Conservation (phyloP, 1,140 invertebrate species). For the Drosophila serrata region DNA sequence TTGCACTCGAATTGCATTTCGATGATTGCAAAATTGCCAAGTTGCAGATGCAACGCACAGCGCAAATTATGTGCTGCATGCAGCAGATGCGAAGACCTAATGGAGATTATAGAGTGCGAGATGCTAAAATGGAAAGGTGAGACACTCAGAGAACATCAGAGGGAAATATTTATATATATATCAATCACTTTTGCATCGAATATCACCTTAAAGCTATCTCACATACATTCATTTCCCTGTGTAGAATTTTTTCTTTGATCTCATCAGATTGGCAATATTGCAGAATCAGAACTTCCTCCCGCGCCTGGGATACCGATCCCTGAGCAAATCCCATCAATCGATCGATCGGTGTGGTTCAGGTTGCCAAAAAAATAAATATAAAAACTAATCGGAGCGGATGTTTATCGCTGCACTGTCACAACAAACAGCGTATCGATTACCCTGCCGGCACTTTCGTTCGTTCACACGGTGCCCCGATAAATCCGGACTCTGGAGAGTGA, state of each 20-base stretch:
- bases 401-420: constrained; percentile 45
- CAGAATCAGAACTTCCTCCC: not conserved
- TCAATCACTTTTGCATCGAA: not conserved
- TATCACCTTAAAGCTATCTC: too few relatives aligned
- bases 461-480: constrained; percentile 36
- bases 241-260: constrained; percentile 19
- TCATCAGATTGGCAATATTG: not conserved
- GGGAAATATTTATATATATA: too few relatives aligned
- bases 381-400: constrained; percentile 41
- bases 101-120: constrained; percentile 64
- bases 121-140: constrained; percentile 18
- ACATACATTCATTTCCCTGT: too few relatives aligned
- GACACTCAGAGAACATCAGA: constrained; percentile 6
- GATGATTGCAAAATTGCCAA: constrained; percentile 78
- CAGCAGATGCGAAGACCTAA: constrained; percentile 55
- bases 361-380: constrained; percentile 20
- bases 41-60: constrained; percentile 52
- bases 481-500: constrained; percentile 25
- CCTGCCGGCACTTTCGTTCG: constrained; percentile 33
- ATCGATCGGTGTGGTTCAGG: constrained; percentile 16
- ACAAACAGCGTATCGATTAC: constrained; percentile 52
- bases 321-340: not conserved
- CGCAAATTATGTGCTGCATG: constrained; percentile 68
- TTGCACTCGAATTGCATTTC: constrained; percentile 82
- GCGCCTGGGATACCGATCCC: constrained; percentile 2